These are phyloP conservation scores for Nylanderia fulva DNA, from an alignment of 1,140 invertebrate species.

Conservation along the genomic window DNA sequence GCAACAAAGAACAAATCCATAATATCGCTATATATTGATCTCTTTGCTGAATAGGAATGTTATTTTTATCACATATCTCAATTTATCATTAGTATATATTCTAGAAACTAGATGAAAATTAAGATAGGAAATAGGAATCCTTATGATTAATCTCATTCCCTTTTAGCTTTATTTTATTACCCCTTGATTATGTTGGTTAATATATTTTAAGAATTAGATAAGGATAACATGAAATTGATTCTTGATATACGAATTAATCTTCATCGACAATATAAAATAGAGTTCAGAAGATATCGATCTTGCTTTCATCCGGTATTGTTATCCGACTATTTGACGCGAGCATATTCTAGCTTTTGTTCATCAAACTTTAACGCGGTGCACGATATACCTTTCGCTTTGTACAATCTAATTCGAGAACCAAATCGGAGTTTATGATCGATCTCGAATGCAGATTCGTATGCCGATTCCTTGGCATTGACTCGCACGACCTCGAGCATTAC, in stretches of 20 bases:
- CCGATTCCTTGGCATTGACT: conserved; percentile 71
- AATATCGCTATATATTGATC: background rate
- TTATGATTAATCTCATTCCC: background rate
- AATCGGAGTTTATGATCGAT: conserved; percentile 49
- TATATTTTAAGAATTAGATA: background rate
- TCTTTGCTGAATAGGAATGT: background rate
- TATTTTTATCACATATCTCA: background rate
- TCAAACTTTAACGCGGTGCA: background rate
- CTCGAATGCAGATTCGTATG: conserved; percentile 29
- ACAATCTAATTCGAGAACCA: conserved; percentile 41
- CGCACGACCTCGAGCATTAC: conserved; percentile 74
- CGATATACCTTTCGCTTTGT: conserved; percentile 28
- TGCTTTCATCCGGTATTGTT: background rate
- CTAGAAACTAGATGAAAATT: background rate
- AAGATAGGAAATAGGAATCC: no score
- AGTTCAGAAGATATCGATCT: background rate
- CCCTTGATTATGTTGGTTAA: no score
- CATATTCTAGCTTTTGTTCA: background rate
- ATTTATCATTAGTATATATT: background rate
- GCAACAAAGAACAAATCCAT: no score
- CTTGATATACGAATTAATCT: background rate
- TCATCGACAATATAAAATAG: background rate
- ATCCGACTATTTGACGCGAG: background rate
- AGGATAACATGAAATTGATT: no score
- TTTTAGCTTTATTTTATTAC: no score